Base-by-base conservation (phyloP, 1,140 invertebrate species). In the Manduca sexta region DNA sequence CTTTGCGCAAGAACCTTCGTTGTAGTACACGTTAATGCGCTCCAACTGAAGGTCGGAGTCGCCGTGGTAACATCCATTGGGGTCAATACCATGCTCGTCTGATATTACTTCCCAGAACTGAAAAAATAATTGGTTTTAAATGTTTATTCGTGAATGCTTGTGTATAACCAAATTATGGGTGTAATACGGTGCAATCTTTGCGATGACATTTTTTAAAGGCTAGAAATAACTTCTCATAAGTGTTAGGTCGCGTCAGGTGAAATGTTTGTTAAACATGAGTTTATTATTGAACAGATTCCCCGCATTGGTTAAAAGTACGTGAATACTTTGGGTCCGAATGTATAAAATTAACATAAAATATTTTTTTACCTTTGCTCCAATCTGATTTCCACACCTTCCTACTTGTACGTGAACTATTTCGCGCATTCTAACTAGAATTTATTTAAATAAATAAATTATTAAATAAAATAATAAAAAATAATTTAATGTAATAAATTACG, bases 21-120 rank as follows among this genome's bases (percentile, higher is more conserved):
- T 95, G 86, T 94, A 95, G 76, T 95, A 96, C 1, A 96, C 94
- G 69, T 95, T 94, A 66, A 96, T 94, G 58, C 94, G 88, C 77
- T 96, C 94, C 40, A 95, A 70, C 72, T 97, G 95, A 13, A 96
- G 87, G 67, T 95, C 94, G 34, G 92, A 92, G 68, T 95, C 94
- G 0, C 94, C 95, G 37, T 92, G 89, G 71, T 94, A 97, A 3
- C 91, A 89, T 3, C 95, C 95, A 33, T 91, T 92, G 6, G 93
- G 93, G 77, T 96, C 94, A 56, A 97, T 94, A 29, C 95, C 94
- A 76, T 97, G 95, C 76, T 97, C 95, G 64, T 96, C 94, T 16
- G 93, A 95, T 64, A 97, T 96, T 12, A 85, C 75, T 49, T 83
- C 79, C 78, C 78, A 85, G 50, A 82, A 81, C 74, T 83, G 68